A percentile compares a stretch with the other conserved stretches of the same genome.
Evolutionary conservation across 2,113 vertebrate species (phyloP).

Genomic region (Tapirus terrestris): DNA sequence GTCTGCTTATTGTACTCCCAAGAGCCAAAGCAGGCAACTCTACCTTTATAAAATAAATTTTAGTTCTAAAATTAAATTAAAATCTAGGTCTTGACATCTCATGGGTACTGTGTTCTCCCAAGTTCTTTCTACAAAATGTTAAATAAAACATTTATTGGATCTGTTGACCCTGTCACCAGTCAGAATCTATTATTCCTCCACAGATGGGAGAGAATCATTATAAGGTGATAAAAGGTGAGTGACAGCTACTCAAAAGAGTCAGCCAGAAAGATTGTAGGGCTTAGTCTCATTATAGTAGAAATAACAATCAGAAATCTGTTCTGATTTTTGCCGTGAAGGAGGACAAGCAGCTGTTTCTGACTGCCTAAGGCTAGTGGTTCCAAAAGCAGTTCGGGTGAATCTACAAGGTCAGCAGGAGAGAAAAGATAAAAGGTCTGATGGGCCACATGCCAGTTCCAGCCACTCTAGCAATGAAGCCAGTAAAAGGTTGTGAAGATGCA

Average conservation of each 20-base stretch:
- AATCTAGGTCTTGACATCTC: constrained; percentile 33
- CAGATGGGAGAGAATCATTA: background rate
- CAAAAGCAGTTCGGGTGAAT: background rate
- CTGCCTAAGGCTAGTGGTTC: background rate
- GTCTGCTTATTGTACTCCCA: constrained; percentile 68
- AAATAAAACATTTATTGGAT: constrained; percentile 46
- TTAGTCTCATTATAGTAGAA: background rate
- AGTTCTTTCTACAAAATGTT: constrained; percentile 58
- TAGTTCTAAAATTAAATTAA: constrained; percentile 72
- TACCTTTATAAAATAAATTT: constrained; percentile 66
- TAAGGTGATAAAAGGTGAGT: background rate
- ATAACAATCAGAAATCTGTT: background rate
- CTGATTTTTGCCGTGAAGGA: background rate
- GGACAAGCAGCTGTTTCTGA: background rate
- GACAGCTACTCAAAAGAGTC: background rate
- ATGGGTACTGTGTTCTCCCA: background rate
- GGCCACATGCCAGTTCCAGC: background rate
- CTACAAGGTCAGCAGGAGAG: background rate
- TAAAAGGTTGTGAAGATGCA: background rate
- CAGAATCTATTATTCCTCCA: background rate
- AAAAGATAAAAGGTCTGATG: background rate
- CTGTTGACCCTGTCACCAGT: background rate
- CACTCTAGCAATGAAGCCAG: background rate
- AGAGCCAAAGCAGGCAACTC: constrained; percentile 39
- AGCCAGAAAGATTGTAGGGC: constrained; percentile 1